These are phyloP conservation scores for Carterocephalus palaemon DNA, from an alignment of 2,888 invertebrate genomes.

Conservation along the genomic window DNA sequence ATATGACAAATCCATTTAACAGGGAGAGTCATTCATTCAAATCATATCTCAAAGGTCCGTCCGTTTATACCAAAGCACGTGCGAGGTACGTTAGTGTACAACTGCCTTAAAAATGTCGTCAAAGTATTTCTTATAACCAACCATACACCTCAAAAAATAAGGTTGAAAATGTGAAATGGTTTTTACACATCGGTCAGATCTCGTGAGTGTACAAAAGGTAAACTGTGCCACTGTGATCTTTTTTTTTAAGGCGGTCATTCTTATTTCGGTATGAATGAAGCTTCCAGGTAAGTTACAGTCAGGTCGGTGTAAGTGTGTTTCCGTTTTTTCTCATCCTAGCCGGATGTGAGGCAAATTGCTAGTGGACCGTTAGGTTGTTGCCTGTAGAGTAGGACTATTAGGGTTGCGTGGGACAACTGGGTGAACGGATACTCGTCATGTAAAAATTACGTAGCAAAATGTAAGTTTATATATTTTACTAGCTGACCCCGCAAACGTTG, in stretches of 20 bases:
- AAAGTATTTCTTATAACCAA: not conserved
- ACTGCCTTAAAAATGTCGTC: not conserved
- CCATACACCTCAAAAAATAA: not conserved
- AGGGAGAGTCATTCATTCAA: conserved; percentile 26
- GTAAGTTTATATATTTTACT: no score
- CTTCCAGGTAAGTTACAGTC: conserved; percentile 49
- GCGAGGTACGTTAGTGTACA: conserved; percentile 23
- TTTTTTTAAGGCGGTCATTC: conserved; percentile 50
- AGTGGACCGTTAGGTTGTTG: conserved; percentile 60
- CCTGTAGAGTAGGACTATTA: conserved; percentile 34
- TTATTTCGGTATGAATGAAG: conserved; percentile 53
- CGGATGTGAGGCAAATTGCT: conserved; percentile 68
- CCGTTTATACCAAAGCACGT: conserved; percentile 24
- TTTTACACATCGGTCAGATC: not conserved
- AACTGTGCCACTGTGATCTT: conserved; percentile 15
- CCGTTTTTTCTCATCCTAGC: conserved; percentile 43
- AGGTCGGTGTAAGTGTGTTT: conserved; percentile 44
- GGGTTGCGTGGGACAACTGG: conserved; percentile 28
- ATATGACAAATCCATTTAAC: conserved; percentile 25
- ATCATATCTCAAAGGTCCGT: conserved; percentile 29
- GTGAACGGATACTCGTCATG: no score
- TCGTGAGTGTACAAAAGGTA: conserved; percentile 14
- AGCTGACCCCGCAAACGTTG: no score
- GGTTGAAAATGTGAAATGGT: conserved; percentile 1
- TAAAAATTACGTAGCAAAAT: no score